Percentiles rank a stretch among this genome's conserved stretches.
phyloP scores from a whole-genome alignment of 2,888 invertebrate species.

The Therioaphis trifolii region DNA sequence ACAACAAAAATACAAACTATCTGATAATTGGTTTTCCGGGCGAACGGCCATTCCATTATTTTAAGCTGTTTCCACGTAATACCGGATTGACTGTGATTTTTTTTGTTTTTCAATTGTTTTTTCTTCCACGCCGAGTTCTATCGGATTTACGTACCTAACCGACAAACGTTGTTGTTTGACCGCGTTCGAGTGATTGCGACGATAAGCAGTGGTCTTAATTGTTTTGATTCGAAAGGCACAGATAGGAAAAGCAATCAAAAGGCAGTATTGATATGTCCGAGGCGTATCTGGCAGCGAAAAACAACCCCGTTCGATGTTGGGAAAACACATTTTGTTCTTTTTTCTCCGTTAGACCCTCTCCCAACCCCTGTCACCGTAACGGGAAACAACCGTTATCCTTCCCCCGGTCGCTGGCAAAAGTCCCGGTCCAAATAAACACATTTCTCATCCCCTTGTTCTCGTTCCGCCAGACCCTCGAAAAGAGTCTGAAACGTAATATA shows the following conservation, averaged over 20 bases:
- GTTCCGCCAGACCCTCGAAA: not conserved
- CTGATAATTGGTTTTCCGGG: not conserved
- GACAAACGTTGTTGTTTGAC: not conserved
- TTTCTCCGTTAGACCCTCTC: not conserved
- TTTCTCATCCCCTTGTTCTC: constrained; percentile 47
- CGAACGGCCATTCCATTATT: not conserved
- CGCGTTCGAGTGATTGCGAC: not conserved
- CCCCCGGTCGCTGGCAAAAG: constrained; percentile 49
- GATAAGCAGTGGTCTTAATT: no score
- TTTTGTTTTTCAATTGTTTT: not conserved
- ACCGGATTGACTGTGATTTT: not conserved
- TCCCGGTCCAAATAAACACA: constrained; percentile 57
- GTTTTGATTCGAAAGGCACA: constrained; percentile 6
- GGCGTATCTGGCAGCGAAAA: constrained; percentile 29
- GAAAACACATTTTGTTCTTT: constrained; percentile 32
- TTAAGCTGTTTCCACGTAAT: not conserved
- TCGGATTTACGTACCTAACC: not conserved
- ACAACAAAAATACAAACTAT: not conserved
- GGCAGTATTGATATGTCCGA: constrained; percentile 38
- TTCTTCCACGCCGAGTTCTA: not conserved
- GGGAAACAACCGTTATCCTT: constrained; percentile 36
- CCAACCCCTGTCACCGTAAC: not conserved
- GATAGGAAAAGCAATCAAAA: not conserved
- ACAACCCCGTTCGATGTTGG: constrained; percentile 44
- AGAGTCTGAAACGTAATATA: constrained; percentile 40